Conservation (phyloP, 2,888 invertebrate species). For the Calameuta pallipes region DNA sequence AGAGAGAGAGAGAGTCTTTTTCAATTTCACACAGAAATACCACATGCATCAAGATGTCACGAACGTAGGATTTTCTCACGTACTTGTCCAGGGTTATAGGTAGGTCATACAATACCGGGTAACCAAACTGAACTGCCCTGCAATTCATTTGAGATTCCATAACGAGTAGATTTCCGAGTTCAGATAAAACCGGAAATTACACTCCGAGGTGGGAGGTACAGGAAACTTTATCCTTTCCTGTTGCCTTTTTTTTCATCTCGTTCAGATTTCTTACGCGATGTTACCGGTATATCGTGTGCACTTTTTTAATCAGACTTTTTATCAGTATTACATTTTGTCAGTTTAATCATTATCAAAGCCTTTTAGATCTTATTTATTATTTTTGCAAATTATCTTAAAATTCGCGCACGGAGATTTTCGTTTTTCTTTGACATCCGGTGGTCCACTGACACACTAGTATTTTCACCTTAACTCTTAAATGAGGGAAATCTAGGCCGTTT, state of each 20-base stretch:
- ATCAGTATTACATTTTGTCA: no score
- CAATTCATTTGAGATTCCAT: neutral
- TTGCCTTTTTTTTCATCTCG: neutral
- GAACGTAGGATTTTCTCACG: neutral
- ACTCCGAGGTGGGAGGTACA: neutral
- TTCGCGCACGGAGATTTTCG: neutral
- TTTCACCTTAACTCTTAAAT: neutral
- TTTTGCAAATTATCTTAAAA: neutral
- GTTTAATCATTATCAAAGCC: no score
- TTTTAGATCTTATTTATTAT: neutral
- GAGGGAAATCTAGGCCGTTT: conserved; percentile 2
- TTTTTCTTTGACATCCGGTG: neutral
- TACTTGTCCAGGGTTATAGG: neutral
- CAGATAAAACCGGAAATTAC: neutral
- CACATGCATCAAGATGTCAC: neutral
- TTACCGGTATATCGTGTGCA: neutral
- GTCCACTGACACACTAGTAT: conserved; percentile 2
- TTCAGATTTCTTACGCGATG: neutral
- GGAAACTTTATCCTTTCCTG: neutral
- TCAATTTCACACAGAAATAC: neutral
- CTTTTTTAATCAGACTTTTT: neutral
- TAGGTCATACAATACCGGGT: neutral
- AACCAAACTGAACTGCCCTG: neutral
- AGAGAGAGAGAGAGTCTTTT: neutral
- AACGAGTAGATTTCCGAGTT: neutral